phyloP scores from a whole-genome alignment of 2,113 vertebrate species.

The Calyptomena viridis region DNA sequence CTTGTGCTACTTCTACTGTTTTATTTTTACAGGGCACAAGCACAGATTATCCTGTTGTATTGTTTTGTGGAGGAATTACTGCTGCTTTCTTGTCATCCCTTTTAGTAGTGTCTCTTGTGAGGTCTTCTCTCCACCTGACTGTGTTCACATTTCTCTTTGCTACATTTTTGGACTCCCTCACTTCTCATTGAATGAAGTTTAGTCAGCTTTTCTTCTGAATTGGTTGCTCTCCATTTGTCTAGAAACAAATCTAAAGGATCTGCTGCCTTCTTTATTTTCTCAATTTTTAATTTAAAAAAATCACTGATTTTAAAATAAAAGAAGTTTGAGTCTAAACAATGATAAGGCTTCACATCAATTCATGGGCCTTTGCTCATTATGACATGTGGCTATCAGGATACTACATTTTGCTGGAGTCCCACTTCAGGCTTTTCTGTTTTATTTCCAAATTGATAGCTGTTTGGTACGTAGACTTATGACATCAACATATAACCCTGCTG shows the following conservation, averaged over 20 bases:
- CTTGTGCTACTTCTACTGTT: neutral
- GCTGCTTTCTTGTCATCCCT: neutral
- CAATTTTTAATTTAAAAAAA: neutral
- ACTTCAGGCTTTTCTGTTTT: neutral
- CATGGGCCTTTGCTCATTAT: neutral
- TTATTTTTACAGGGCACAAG: neutral
- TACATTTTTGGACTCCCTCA: neutral
- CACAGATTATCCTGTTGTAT: neutral
- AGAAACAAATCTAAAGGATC: neutral
- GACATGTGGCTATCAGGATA: neutral
- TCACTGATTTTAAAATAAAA: neutral
- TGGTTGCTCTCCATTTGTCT: neutral
- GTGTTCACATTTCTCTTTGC: neutral
- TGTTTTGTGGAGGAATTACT: neutral
- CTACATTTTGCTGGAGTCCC: neutral
- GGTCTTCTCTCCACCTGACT: neutral
- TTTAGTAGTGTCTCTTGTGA: neutral
- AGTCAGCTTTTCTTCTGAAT: neutral
- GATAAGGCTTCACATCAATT: neutral
- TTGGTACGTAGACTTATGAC: neutral
- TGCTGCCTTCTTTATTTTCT: neutral
- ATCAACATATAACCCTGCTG: neutral
- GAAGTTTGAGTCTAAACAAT: neutral
- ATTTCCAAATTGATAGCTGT: neutral
- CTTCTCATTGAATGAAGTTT: neutral